A percentile compares a stretch with the other conserved stretches of the same genome.
Evolutionary conservation across 2,888 invertebrate species (phyloP).

Genomic region (Sminthurinus aureus): DNA sequence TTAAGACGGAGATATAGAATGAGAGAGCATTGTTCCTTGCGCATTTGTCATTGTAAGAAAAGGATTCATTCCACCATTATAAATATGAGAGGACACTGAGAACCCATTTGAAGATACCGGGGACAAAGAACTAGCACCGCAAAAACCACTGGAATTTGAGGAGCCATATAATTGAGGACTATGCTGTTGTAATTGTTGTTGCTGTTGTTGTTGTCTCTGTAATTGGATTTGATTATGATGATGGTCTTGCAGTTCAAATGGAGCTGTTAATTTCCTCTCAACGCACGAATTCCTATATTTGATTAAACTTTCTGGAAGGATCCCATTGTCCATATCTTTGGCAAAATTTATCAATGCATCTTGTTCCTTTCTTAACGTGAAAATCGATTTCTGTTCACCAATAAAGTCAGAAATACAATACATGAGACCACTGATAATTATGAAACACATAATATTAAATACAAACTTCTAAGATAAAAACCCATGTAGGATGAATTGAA

Average conservation of each 20-base stretch:
- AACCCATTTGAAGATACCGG: constrained; percentile 26
- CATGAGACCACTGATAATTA: no score
- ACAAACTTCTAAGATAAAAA: no score
- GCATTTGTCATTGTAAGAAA: constrained; percentile 20
- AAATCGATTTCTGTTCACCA: constrained; percentile 74
- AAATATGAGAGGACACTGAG: constrained; percentile 23
- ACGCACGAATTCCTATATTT: neutral
- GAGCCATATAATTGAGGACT: constrained; percentile 13
- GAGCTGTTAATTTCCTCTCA: constrained; percentile 71
- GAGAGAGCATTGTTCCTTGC: constrained; percentile 12
- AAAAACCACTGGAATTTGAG: constrained; percentile 7
- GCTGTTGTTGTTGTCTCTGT: constrained; percentile 23
- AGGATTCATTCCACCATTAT: constrained; percentile 17
- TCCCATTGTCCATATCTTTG: constrained; percentile 80
- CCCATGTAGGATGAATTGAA: no score
- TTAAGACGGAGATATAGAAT: constrained; percentile 37
- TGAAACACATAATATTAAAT: no score
- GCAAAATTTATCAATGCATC: constrained; percentile 83
- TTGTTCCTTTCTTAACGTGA: constrained; percentile 85
- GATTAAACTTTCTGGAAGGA: constrained; percentile 76
- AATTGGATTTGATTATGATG: constrained; percentile 1
- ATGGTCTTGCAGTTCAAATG: constrained; percentile 66
- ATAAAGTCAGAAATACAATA: no score
- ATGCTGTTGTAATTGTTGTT: neutral
- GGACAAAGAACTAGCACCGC: constrained; percentile 31